Evolutionary conservation across 2,888 invertebrate genomes (phyloP), one percentile per base, ranked within the genome.

Genomic region (Belgica antarctica): DNA sequence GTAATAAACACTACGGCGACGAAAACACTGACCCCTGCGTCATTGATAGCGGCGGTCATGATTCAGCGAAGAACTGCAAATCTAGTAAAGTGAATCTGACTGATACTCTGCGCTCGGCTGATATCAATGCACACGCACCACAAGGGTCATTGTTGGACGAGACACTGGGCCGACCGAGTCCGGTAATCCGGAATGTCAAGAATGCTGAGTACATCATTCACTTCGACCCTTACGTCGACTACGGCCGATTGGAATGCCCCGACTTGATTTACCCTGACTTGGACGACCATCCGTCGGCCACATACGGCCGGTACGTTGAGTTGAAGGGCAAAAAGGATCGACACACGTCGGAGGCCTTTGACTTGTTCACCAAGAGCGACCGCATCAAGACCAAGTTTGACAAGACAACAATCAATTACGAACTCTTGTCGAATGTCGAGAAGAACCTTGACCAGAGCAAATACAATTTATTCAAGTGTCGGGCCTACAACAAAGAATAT

Each of bases 1-100:
- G 19, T 7, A 68, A 68, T 22, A 68, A 52, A 68, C 34, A 22
- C 57, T 52, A 28, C 22, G 52, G 68, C 27, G 34, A 2, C 7
- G 12, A 17, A 27, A 8, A 25, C n/a, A 10, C 41, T 15, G n/a
- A n/a, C n/a, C n/a, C n/a, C n/a, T n/a, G n/a, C n/a, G 41, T 66
- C 52, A 47, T 25, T 66, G 1, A 8, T 2, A 47, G 22, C 52
- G 5, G 27, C 10, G 62, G 15, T 10, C 15, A 63, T 41, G 52
- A 66, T 22, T 22, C 57, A 52, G 57, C 34, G 52, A 68, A 25
- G 15, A 8, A 46, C 1, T 24, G 8, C 12, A 22, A 59, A 59
- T 25, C 25, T 27, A 12, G 8, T 41, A n/a, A 41, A 41, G 15
- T 15, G 41, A 41, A 2, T 5, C 15, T 41, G 10, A 17, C 17